Evolutionary conservation across 2,797 vertebrate species (phyloP).

Genomic region (Sitta carolinensis): DNA sequence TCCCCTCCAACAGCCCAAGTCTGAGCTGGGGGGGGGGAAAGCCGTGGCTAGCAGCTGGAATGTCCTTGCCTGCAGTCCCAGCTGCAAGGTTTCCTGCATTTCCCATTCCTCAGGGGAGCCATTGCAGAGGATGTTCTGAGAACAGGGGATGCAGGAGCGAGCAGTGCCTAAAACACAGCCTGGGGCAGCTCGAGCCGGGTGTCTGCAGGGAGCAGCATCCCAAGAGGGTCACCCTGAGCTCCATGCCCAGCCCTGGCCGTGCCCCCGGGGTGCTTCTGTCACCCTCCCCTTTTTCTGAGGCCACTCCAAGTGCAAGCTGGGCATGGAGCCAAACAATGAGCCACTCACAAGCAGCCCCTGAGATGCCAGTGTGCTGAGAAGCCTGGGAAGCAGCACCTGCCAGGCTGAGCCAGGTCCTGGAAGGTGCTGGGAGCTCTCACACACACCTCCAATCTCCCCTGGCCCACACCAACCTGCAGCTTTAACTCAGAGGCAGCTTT

Average conservation of each 20-base stretch:
- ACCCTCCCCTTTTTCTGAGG: neutral
- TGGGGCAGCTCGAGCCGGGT: neutral
- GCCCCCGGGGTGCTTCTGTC: neutral
- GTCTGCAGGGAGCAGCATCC: neutral
- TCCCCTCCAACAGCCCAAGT: neutral
- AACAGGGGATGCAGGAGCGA: neutral
- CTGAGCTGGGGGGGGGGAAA: accelerated
- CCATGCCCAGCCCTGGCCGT: neutral
- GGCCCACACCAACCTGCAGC: neutral
- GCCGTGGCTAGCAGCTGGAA: neutral
- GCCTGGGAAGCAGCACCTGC: neutral
- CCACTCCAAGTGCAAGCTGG: neutral
- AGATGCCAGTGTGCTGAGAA: accelerated
- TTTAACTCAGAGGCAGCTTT: neutral
- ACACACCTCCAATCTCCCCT: neutral
- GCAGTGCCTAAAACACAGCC: no score
- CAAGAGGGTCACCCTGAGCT: accelerated
- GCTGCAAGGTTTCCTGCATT: neutral
- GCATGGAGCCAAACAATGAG: neutral
- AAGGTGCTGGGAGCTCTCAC: neutral
- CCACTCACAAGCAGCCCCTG: neutral
- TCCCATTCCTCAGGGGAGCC: neutral
- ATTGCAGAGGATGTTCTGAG: neutral
- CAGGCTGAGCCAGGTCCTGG: neutral
- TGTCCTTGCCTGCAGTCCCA: accelerated